Base-by-base conservation (phyloP, 1,140 invertebrate species). In the Caligus rogercresseyi region DNA sequence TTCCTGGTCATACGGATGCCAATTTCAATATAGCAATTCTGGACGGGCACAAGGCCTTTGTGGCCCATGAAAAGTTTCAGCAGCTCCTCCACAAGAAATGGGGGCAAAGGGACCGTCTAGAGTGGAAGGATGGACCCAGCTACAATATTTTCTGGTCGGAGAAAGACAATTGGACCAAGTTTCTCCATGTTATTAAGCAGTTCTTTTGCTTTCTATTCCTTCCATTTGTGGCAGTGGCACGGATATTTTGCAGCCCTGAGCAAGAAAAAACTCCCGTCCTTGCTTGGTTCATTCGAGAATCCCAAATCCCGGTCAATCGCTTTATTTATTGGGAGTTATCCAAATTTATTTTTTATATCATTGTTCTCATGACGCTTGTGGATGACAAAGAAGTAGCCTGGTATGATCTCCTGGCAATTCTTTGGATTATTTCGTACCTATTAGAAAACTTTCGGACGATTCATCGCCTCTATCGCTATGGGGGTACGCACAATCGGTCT, bases 71-170 rank as follows among this genome's bases (percentile, higher is more conserved):
- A 53, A 62, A 62, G 26, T 62, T 62, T 43, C 60, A 62, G 24
- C 60, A 62, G 25, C 16, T 62, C n/a, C 24, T 62, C 1, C 60
- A 62, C 21, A 62, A 62, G 31, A 62, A 62, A 25, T 62, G 60
- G 60, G 60, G 60, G 3, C 60, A 62, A 25, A 25, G 60, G 43
- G 60, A 62, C 52, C 31, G 60, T 54, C 16, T 62, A 18, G 21
- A 62, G 20, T 62, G 19, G 2, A 54, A 20, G 21, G 52, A 62
- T 54, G 51, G n/a, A 14, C 31, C 52, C 13, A 52, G 60, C 25
- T 62, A 54, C 23, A 62, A 62, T 16, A 62, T 62, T 23, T 62
- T 62, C 25, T 62, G 60, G 60, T 62, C 60, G 3, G 60, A 62
- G 23, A 62, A 20, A 18, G 25, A 25, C 43, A 53, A 24, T 7